Evolutionary conservation across 1,140 invertebrate species (phyloP).

Genomic region (Drosophila erecta): DNA sequence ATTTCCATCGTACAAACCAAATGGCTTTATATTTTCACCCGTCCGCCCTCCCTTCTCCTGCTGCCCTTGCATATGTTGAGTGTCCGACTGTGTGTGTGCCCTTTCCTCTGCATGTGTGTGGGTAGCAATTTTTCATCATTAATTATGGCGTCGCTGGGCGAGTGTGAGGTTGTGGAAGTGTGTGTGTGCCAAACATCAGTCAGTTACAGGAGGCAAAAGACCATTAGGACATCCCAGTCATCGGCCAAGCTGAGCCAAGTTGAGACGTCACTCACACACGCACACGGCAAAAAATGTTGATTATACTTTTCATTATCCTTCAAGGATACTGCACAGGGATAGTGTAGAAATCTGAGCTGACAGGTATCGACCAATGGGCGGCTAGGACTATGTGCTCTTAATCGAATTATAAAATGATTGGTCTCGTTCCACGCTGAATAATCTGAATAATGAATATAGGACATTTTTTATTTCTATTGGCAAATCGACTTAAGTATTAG

Average conservation of each 20-base stretch:
- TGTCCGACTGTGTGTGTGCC: conserved; percentile 42
- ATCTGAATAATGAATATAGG: too few species aligned
- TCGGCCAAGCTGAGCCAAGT: conserved; percentile 63
- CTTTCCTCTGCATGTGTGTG: conserved; percentile 32
- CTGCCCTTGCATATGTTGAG: conserved; percentile 66
- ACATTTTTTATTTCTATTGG: too few species aligned
- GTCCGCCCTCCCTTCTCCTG: neutral
- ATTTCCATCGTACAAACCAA: conserved; percentile 75
- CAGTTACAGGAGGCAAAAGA: conserved; percentile 76
- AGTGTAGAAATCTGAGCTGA: neutral
- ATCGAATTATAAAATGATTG: too few species aligned
- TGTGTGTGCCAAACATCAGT: conserved; percentile 79
- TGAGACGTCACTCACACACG: conserved; percentile 76
- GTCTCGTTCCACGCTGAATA: too few species aligned
- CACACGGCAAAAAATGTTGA: conserved; percentile 24
- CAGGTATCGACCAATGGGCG: too few species aligned
- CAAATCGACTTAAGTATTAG: too few species aligned
- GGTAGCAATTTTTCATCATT: conserved; percentile 81
- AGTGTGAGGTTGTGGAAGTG: conserved; percentile 49
- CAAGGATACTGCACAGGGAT: neutral
- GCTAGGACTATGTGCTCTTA: too few species aligned
- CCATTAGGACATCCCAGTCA: conserved; percentile 64
- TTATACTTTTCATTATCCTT: neutral
- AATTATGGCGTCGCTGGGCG: conserved; percentile 71
- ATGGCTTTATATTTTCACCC: conserved; percentile 66